Evolutionary conservation across 37 sponge, comb jelly and placozoan species (phyloP).

Genomic region (Chondrilla cf. caribensis): DNA sequence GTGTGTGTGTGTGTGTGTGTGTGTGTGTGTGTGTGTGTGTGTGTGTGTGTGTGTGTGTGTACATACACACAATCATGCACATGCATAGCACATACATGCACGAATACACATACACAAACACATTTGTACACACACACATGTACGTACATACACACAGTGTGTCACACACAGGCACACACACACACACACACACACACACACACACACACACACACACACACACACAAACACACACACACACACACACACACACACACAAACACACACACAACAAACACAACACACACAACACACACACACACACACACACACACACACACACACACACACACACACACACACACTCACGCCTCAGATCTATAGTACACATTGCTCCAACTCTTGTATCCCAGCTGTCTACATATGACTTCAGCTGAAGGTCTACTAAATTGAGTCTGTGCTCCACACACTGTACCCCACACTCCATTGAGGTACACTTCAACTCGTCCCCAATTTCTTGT

Average conservation of each 20-base stretch:
- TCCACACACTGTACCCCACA: constrained; percentile 18
- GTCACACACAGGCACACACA: neutral
- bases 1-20: no score
- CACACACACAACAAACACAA: no score
- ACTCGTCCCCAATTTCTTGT: neutral
- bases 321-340: neutral
- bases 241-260: no score
- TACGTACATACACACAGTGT: no score
- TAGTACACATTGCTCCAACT: neutral
- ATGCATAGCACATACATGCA: neutral
- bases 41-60: no score
- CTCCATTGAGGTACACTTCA: constrained; percentile 4
- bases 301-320: neutral
- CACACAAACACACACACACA: neutral
- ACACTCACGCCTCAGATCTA: neutral
- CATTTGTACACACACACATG: no score
- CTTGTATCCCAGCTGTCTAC: neutral
- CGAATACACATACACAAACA: no score
- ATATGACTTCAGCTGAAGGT: neutral
- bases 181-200: constrained; percentile 21
- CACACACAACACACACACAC: no score
- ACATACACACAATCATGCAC: neutral
- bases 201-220: constrained; percentile 21
- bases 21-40: no score
- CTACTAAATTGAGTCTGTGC: neutral